phyloP scores from a whole-genome alignment of 2,797 vertebrate genomes.

The Sarcophilus harrisii region DNA sequence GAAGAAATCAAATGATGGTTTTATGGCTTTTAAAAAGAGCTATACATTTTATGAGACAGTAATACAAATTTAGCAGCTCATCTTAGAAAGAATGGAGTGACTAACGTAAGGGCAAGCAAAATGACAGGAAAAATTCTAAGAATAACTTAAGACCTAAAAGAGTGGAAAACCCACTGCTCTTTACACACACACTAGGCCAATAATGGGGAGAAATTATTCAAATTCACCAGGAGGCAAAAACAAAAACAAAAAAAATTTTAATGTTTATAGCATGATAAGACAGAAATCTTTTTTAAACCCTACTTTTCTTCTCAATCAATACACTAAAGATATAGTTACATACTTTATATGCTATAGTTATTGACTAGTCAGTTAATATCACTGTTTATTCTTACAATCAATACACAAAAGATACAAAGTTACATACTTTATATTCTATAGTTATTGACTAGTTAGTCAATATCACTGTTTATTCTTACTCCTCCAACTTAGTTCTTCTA shows the following conservation, averaged over 20 bases:
- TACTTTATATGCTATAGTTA: neutral
- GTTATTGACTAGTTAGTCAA: neutral
- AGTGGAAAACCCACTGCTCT: neutral
- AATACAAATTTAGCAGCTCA: neutral
- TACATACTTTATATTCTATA: neutral
- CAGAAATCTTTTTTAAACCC: neutral
- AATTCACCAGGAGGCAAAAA: constrained; percentile 41
- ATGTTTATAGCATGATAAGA: constrained; percentile 30
- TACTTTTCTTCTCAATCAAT: neutral
- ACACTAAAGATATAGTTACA: neutral
- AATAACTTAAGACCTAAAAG: neutral
- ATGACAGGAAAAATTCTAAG: neutral
- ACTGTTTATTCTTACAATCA: neutral
- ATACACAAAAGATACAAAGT: neutral
- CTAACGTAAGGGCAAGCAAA: neutral
- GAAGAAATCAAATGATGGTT: neutral
- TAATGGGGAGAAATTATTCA: constrained; percentile 32
- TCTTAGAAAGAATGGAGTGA: neutral
- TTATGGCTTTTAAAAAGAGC: neutral
- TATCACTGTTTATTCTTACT: neutral
- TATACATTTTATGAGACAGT: neutral
- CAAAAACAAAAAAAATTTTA: neutral
- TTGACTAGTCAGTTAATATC: neutral
- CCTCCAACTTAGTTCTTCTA: neutral
- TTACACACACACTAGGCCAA: neutral